Percentiles rank a stretch among this genome's conserved stretches.
These are phyloP conservation scores for Conus ventricosus DNA, from an alignment of 1,140 invertebrate genomes.

Conservation along the genomic window DNA sequence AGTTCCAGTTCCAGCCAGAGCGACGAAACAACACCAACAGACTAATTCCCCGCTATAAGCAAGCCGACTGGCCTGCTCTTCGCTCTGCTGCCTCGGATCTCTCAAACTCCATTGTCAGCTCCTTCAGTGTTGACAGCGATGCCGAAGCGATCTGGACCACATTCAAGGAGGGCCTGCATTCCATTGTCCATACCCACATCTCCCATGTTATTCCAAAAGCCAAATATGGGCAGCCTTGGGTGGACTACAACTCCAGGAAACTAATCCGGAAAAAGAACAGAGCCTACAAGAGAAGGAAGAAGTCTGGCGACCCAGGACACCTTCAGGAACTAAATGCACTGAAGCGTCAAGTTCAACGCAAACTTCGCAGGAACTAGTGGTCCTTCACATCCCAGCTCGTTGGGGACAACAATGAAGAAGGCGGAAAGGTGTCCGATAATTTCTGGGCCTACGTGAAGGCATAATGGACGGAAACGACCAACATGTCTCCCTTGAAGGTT, in stretches of 20 bases:
- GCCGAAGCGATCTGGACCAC: background rate
- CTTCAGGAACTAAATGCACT: background rate
- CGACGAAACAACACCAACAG: background rate
- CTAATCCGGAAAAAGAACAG: background rate
- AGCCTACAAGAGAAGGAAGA: slow-evolving; percentile 1
- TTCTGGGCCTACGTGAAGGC: background rate
- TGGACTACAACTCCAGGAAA: background rate
- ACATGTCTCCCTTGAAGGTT: background rate
- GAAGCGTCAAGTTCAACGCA: background rate
- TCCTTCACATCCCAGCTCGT: background rate
- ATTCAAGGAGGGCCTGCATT: background rate
- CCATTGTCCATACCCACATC: background rate
- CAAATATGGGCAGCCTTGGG: background rate
- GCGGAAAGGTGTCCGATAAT: too few relatives aligned
- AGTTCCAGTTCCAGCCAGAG: background rate
- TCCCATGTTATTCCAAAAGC: background rate
- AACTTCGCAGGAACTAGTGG: background rate
- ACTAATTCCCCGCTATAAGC: background rate
- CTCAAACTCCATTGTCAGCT: background rate
- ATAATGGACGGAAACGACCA: background rate
- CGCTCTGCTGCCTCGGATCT: background rate
- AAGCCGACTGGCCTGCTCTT: background rate
- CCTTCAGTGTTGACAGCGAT: background rate
- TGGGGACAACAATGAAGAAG: background rate
- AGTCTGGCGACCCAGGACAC: background rate